These are phyloP conservation scores for Apocheima hispidaria DNA, from an alignment of 2,888 invertebrate genomes.

Conservation along the genomic window DNA sequence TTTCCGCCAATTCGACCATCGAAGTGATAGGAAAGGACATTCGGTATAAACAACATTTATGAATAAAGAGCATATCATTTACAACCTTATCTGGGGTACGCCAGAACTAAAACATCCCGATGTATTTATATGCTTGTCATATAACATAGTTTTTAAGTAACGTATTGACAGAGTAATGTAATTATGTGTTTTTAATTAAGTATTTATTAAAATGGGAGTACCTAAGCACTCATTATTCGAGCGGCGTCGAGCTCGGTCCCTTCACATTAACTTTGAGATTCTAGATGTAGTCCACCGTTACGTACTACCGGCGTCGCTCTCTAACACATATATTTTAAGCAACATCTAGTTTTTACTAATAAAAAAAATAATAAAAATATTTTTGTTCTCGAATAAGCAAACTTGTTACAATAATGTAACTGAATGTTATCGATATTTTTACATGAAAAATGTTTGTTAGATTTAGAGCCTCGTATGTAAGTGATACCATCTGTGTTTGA, in stretches of 20 bases:
- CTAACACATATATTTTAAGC: conserved; percentile 74
- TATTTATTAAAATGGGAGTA: conserved; percentile 80
- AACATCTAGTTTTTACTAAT: conserved; percentile 83
- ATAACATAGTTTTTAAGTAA: conserved; percentile 79
- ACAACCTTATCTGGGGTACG: conserved; percentile 58
- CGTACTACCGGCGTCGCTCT: conserved; percentile 52
- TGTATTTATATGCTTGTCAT: conserved; percentile 74
- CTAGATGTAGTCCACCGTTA: conserved; percentile 62
- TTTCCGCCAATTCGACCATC: conserved; percentile 48
- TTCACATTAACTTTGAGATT: conserved; percentile 62
- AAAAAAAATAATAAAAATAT: conserved; percentile 73
- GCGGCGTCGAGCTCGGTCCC: conserved; percentile 59
- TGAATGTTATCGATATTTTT: conserved; percentile 82
- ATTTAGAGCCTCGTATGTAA: conserved; percentile 63
- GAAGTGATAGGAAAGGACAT: conserved; percentile 53
- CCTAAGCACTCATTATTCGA: conserved; percentile 68
- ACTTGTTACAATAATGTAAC: conserved; percentile 75
- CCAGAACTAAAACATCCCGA: conserved; percentile 63
- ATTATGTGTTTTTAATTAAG: conserved; percentile 76
- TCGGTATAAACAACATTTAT: conserved; percentile 54
- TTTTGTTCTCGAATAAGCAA: conserved; percentile 81
- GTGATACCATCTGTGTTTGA: conserved; percentile 73
- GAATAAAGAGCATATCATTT: conserved; percentile 57
- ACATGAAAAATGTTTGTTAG: conserved; percentile 70
- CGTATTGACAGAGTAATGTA: conserved; percentile 77